Evolutionary conservation across 2,797 vertebrate genomes (phyloP).

Genomic region (Orientallactaga sibirica): DNA sequence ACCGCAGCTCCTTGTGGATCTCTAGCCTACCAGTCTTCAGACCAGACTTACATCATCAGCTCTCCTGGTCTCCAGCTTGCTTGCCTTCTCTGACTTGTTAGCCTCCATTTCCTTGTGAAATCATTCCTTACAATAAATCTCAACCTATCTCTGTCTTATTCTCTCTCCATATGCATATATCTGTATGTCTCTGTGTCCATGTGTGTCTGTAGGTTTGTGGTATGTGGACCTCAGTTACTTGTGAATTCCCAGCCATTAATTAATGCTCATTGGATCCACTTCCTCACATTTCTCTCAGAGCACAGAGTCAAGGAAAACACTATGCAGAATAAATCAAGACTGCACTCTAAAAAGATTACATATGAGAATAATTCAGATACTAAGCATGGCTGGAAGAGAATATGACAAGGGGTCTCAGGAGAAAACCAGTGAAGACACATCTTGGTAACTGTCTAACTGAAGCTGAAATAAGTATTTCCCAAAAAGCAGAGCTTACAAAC

Average conservation of each 20-base stretch:
- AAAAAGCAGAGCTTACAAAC: slow-evolving; percentile 27
- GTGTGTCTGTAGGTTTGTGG: not conserved
- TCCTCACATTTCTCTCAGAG: not conserved
- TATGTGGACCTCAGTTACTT: not conserved
- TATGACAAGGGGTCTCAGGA: not conserved
- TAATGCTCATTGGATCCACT: not conserved
- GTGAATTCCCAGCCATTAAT: not conserved
- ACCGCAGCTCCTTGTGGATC: not conserved
- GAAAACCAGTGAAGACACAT: not conserved
- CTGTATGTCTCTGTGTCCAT: not conserved
- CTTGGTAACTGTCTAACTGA: slow-evolving; percentile 24
- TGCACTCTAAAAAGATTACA: not conserved
- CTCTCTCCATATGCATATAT: not conserved
- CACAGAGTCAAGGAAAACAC: not conserved
- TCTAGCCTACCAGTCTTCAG: not conserved
- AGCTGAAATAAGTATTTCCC: slow-evolving; percentile 49
- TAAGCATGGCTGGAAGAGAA: not conserved
- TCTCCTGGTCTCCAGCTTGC: not conserved
- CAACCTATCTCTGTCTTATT: not conserved
- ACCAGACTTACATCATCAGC: not conserved
- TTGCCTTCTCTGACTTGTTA: not conserved
- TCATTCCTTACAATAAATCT: not conserved
- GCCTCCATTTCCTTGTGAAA: not conserved
- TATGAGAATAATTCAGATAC: not conserved
- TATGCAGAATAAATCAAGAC: not conserved